These are phyloP conservation scores for Rallus crepitans DNA, from an alignment of 2,797 vertebrate genomes.

Conservation along the genomic window DNA sequence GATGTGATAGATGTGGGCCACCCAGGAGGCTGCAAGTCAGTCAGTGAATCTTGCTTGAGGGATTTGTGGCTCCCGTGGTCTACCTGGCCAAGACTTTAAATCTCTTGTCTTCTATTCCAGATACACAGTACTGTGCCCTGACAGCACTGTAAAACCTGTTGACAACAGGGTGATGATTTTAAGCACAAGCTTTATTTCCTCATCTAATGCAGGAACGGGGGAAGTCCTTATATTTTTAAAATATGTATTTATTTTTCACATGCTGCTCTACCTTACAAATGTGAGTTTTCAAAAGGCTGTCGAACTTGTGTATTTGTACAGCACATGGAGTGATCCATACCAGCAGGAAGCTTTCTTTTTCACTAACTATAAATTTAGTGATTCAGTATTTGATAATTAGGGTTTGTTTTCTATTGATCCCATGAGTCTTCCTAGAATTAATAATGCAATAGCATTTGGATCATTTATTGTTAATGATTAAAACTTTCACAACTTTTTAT, in stretches of 20 bases:
- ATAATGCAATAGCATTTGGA: neutral
- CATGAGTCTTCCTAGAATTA: neutral
- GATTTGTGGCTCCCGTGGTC: neutral
- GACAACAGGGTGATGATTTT: neutral
- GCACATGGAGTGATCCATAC: neutral
- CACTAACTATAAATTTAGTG: neutral
- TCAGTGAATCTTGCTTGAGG: neutral
- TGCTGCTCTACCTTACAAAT: neutral
- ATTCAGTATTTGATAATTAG: neutral
- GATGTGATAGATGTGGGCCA: neutral
- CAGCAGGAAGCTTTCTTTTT: neutral
- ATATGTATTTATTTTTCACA: neutral
- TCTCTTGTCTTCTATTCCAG: neutral
- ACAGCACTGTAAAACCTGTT: neutral
- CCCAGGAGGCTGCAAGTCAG: neutral
- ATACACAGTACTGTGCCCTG: neutral
- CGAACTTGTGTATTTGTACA: neutral
- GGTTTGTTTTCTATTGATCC: neutral
- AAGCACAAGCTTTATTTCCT: neutral
- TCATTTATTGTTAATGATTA: neutral
- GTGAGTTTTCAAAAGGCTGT: neutral
- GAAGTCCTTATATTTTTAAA: neutral
- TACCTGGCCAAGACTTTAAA: neutral
- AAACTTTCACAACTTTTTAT: neutral
- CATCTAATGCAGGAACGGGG: rapidly evolving